Base-by-base conservation (phyloP, 2,113 vertebrate species). In the Piaya cayana region DNA sequence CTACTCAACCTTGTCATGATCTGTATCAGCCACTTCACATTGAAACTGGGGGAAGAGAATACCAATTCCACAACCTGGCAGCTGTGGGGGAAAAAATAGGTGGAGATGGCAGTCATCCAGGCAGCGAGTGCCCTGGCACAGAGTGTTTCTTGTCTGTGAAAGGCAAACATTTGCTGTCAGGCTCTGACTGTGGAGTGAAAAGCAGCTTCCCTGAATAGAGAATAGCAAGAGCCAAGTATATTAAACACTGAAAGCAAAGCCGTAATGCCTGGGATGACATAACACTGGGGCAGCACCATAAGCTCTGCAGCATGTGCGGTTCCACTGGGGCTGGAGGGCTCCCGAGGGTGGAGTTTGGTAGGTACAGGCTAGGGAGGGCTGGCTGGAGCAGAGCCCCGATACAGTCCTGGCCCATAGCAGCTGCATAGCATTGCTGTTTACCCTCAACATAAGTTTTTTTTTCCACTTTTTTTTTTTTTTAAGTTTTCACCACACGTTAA, bases 271-370 rank as follows among this genome's bases (percentile, higher is more conserved):
- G 29, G 14, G 25, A 10, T 34, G 68, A 13, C 17, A 2, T 3
- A 5, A 3, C 8, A 0, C 13, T 2, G 22, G 56, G 34, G 20
- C 13, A 9, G 60, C 14, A 0, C 15, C 12, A 15, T 30, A 10
- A 5, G 49, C 34, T 69, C 63, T 20, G 9, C 32, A 2, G 32
- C 5, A 3, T 20, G 9, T 3, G 8, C 1, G 7, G 6, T 2
- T 21, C 1, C 23, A 4, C 8, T 0, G 0, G 15, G 27, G 37
- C 64, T 25, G 34, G 16, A 26, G 22, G 16, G 52, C 25, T 76
- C 30, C 25, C 0, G 10, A 5, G 19, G 59, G 77, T 18, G 32
- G 7, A 18, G 29, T 29, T 11, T 52, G 29, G 14, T 21, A 5
- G 42, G 19, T 23, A 14, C 1, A 21, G 26, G 29, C 8, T 20